Evolutionary conservation across 2,797 vertebrate species (phyloP).

Genomic region (Varecia variegata): DNA sequence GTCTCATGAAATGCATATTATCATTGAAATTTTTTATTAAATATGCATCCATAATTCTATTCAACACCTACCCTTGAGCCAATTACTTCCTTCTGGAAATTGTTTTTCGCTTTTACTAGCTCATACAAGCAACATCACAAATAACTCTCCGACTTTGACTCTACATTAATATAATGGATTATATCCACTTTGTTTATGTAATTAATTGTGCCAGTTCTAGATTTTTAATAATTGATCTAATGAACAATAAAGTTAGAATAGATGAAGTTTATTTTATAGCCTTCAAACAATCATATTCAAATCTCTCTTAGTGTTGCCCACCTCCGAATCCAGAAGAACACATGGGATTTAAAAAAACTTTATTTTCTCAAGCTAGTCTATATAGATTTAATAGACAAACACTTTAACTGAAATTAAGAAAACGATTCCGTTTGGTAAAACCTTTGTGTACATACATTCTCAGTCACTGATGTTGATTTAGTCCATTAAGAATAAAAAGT

Average conservation of each 20-base stretch:
- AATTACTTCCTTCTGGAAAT: background rate
- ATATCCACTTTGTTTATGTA: background rate
- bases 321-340: background rate
- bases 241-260: background rate
- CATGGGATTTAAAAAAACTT: background rate
- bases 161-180: constrained; percentile 15
- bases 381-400: background rate
- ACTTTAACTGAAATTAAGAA: background rate
- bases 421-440: background rate
- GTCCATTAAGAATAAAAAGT: background rate
- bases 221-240: constrained; percentile 31
- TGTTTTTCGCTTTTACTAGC: background rate
- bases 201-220: constrained; percentile 12
- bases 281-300: background rate
- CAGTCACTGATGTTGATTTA: background rate
- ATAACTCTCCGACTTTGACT: background rate
- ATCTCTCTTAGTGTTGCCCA: background rate
- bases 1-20: background rate
- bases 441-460: background rate
- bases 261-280: background rate
- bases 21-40: background rate
- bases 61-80: background rate
- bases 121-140: background rate
- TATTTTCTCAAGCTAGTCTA: background rate
- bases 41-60: background rate